These are phyloP conservation scores for Polyommatus icarus DNA, from an alignment of 2,888 invertebrate genomes.

Conservation along the genomic window DNA sequence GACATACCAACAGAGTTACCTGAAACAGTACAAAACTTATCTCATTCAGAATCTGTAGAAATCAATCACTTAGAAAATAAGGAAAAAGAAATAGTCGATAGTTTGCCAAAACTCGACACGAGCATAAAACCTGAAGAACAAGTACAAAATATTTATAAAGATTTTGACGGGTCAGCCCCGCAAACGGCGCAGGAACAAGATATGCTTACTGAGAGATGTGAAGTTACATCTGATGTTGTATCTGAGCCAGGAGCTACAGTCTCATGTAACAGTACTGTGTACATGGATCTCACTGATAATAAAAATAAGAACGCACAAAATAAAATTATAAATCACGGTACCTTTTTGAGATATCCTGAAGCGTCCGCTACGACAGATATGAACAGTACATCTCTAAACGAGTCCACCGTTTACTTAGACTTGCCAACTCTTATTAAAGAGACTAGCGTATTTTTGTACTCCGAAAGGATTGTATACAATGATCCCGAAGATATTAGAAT, in stretches of 20 bases:
- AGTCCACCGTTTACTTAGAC: conserved; percentile 71
- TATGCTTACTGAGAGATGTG: conserved; percentile 38
- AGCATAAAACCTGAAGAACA: conserved; percentile 51
- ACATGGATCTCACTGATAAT: conserved; percentile 68
- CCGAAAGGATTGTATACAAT: conserved; percentile 55
- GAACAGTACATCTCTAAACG: conserved; percentile 52
- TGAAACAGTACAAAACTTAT: conserved; percentile 68
- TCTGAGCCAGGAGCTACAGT: conserved; percentile 34
- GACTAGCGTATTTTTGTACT: conserved; percentile 58
- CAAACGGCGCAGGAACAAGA: conserved; percentile 37
- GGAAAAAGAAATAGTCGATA: conserved; percentile 31
- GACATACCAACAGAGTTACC: conserved; percentile 48
- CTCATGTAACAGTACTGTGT: conserved; percentile 52
- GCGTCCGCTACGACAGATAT: conserved; percentile 39
- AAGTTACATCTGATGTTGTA: conserved; percentile 40
- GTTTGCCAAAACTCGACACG: neutral
- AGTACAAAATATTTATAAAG: conserved; percentile 56
- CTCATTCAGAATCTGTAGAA: conserved; percentile 44
- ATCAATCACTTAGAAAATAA: conserved; percentile 31
- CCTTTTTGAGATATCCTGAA: conserved; percentile 50
- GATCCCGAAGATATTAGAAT: conserved; percentile 45
- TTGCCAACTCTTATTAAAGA: conserved; percentile 62
- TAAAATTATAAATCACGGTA: conserved; percentile 48
- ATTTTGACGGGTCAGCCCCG: conserved; percentile 37
- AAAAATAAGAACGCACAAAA: conserved; percentile 53